Evolutionary conservation across 1,140 invertebrate species (phyloP).

Genomic region (Drosophila punjabiensis): DNA sequence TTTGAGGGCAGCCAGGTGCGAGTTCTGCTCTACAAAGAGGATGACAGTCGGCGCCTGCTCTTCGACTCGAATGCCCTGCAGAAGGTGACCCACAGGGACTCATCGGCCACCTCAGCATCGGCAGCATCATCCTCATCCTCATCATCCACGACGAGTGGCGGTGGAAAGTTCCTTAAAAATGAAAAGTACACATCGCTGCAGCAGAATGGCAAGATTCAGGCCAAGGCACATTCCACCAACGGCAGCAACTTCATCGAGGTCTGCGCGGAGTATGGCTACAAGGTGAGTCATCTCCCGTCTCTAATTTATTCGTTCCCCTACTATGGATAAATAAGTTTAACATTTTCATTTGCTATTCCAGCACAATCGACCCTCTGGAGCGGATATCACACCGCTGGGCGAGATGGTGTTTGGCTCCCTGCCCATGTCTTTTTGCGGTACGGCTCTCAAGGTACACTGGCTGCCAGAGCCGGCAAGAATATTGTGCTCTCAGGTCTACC

Average conservation of each 20-base stretch:
- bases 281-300: constrained; percentile 49
- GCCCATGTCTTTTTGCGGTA: constrained; percentile 93
- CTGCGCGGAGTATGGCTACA: constrained; percentile 80
- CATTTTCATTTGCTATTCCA: constrained; percentile 53
- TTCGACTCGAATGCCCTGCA: constrained; percentile 93
- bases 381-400: constrained; percentile 91
- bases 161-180: constrained; percentile 71
- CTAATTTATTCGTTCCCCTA: neutral
- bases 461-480: constrained; percentile 90
- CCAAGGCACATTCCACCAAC: constrained; percentile 81
- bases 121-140: constrained; percentile 21
- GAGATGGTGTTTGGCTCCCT: constrained; percentile 97
- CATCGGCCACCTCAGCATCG: constrained; percentile 30
- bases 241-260: constrained; percentile 77
- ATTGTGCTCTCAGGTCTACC: constrained; percentile 90
- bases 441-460: constrained; percentile 93
- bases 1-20: constrained; percentile 89
- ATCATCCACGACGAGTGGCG: constrained; percentile 14
- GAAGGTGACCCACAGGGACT: constrained; percentile 84
- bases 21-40: constrained; percentile 93
- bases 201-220: constrained; percentile 71
- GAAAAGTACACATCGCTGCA: constrained; percentile 68
- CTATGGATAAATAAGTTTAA: neutral
- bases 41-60: constrained; percentile 92
- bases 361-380: constrained; percentile 88